Evolutionary conservation across 2,888 invertebrate genomes (phyloP), one percentile per base, ranked within the genome.

Genomic region (Dioctria linearis): DNA sequence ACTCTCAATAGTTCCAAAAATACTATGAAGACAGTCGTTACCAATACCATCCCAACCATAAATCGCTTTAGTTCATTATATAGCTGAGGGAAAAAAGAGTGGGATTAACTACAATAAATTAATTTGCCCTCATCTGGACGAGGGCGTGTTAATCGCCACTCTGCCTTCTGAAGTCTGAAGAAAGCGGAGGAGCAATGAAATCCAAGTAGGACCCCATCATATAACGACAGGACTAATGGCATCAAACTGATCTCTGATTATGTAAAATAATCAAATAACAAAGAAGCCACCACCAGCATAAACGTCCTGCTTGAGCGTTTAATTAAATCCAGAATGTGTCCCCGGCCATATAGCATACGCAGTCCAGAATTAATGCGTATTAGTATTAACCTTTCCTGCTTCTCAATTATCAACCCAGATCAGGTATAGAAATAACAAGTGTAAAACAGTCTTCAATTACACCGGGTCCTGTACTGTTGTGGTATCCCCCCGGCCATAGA

Each of bases 181-280:
- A 25, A 25, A 63, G 39, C 25, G 63, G 76, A 25, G 25, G 25
- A 49, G 63, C 61, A 76, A 76, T 76, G 63, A 76, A 76, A 76
- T 63, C 49, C 63, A 76, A 76, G 76, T 76, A 63, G 73, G 73
- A 59, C 73, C 25, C 43, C 73, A 69, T 59, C 61, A 76, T 43
- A 76, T 49, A 76, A 61, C 76, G 73, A 59, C 43, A 63, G 73
- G 73, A 75, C 57, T 59, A 57, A 42, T 57, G 59, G 73, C 73
- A 54, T 57, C 73, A 75, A 75, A 43, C 73, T 75, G 73, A 75
- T 75, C 79, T 81, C 79, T 81, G 81, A 81, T 81, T 81, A 81
- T 81, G 81, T 81, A 81, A 81, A 81, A 81, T 81, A 81, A 80
- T 81, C 81, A 80, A 80, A 81, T 80, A 81, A 80, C 80, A 80